These are phyloP conservation scores for Papilio helenus DNA, from an alignment of 1,140 invertebrate genomes.

Conservation along the genomic window DNA sequence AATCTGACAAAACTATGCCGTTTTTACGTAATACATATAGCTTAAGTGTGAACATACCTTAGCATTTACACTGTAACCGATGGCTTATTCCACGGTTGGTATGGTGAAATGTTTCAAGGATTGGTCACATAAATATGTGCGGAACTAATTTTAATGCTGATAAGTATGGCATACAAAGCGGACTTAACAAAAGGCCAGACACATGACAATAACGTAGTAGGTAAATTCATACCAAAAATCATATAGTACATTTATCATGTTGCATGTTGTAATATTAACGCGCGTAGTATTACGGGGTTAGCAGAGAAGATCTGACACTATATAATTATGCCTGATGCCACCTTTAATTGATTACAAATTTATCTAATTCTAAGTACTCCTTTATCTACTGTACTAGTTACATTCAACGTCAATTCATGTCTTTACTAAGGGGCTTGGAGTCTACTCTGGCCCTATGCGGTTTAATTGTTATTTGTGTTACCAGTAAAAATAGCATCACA, in stretches of 20 bases:
- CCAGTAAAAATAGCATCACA: no score
- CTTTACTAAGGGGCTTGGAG: no score
- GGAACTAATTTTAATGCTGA: constrained; percentile 19
- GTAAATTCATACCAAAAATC: background rate
- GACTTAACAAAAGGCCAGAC: constrained; percentile 9
- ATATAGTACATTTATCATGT: background rate
- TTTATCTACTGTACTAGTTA: no score
- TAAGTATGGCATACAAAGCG: constrained; percentile 14
- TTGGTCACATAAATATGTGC: constrained; percentile 32
- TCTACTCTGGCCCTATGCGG: no score
- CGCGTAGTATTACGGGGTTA: background rate
- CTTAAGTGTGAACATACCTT: background rate
- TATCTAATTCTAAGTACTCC: no score
- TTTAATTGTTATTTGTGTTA: no score
- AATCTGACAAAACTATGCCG: background rate
- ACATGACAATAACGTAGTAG: background rate
- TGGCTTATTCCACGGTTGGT: constrained; percentile 26
- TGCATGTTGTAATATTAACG: background rate
- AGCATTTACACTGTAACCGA: constrained; percentile 21
- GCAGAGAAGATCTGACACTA: background rate
- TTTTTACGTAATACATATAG: no score
- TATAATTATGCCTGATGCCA: no score
- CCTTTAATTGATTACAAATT: no score
- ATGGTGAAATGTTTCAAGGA: constrained; percentile 21
- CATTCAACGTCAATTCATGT: no score